phyloP scores from a whole-genome alignment of 2,797 vertebrate species.

The Cyclopterus lumpus region DNA sequence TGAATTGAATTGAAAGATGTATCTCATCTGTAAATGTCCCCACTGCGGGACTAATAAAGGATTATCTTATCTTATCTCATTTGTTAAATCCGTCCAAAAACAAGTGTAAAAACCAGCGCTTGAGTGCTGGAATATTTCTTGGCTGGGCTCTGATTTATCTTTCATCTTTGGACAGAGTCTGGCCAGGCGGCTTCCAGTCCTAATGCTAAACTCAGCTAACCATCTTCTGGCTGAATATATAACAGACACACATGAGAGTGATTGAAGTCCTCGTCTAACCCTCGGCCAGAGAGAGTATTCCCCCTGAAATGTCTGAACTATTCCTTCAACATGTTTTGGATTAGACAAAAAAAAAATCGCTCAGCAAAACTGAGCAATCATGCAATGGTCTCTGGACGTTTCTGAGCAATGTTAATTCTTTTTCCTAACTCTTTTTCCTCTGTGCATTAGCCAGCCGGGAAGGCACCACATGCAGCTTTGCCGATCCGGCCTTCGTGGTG shows the following conservation, averaged over 20 bases:
- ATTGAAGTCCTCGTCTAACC: neutral
- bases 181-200: neutral
- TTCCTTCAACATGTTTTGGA: neutral
- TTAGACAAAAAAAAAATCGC: neutral
- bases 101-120: too few relatives aligned
- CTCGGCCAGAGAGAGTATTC: neutral
- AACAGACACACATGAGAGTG: neutral
- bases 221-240: neutral
- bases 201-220: neutral
- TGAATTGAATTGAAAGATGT: too few relatives aligned
- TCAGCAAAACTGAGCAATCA: neutral
- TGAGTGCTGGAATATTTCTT: too few relatives aligned
- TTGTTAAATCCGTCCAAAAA: too few relatives aligned
- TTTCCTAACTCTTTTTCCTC: neutral
- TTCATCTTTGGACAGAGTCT: too few relatives aligned
- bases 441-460: constrained; percentile 71
- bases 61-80: too few relatives aligned
- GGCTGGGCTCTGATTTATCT: too few relatives aligned
- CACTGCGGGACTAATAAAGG: too few relatives aligned
- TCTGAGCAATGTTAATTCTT: neutral
- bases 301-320: neutral
- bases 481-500: constrained; percentile 85
- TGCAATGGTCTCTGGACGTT: neutral
- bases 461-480: constrained; percentile 83
- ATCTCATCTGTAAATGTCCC: too few relatives aligned